Evolutionary conservation across 2,888 invertebrate species (phyloP), one percentile per base, ranked within the genome.

Genomic region (Chloromyia formosa): DNA sequence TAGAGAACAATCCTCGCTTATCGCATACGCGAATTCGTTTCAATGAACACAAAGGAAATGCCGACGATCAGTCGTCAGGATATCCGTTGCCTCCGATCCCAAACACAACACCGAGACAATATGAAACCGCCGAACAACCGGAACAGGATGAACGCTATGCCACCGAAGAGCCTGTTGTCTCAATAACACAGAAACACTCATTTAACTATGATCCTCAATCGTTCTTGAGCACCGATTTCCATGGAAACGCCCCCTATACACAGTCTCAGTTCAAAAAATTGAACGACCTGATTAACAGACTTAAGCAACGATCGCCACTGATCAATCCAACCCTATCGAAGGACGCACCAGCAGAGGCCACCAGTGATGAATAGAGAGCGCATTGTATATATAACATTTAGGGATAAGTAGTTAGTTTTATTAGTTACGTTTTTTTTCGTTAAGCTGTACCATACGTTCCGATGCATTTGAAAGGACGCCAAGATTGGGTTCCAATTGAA

Each of bases 11-110:
- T 80, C 85, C 85, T 0, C 81, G 84, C 1, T 73, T 80, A 66
- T 83, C 84, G 0, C 85, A 86, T 77, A 86, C 85, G 3, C 84
- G 83, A 74, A 84, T 85, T 10, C 78, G 82, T 64, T 85, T 85
- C 76, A 83, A 82, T 3, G 60, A 66, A 7, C 64, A 58, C 23
- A 54, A 49, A 18, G 77, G 78, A 9, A 79, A 79, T 49, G 77
- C 75, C 1, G 77, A 78, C 9, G 82, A 83, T 66, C 80, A 83
- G 69, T 79, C 81, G 1, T 76, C 80, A 1, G 79, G 78, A 75
- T 82, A 83, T 35, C 77, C 79, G 0, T 73, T 83, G 64, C 81
- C 82, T 23, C 81, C 83, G 9, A 80, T 83, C 16, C 53, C 62
- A 1, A 71, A 56, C n/a, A 9, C 27, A 3, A 35, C 54, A 20